These are phyloP conservation scores for Vulpes vulpes DNA, from an alignment of 2,113 vertebrate species.

Conservation along the genomic window DNA sequence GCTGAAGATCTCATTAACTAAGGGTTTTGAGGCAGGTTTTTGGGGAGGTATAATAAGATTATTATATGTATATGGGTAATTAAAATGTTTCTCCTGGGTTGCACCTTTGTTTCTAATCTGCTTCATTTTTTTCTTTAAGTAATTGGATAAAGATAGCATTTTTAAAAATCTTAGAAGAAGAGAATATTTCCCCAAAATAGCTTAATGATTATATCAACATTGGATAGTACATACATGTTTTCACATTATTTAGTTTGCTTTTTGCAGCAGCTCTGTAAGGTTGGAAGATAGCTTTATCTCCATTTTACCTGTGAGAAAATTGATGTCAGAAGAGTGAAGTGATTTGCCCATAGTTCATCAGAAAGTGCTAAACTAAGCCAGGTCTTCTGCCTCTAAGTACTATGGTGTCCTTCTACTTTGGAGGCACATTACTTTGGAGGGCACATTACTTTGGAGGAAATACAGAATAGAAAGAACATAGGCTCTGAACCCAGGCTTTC, in stretches of 20 bases:
- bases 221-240: constrained; percentile 25
- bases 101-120: not conserved
- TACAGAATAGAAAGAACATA: not conserved
- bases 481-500: not conserved
- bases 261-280: not conserved
- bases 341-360: constrained; percentile 9
- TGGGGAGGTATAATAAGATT: not conserved
- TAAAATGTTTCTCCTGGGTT: constrained; percentile 42
- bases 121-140: constrained; percentile 32
- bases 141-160: constrained; percentile 20
- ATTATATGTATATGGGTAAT: constrained; percentile 9
- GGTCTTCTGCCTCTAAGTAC: constrained; percentile 7
- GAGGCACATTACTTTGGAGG: not conserved
- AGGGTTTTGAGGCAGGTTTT: constrained; percentile 27
- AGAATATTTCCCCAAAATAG: not conserved
- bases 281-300: constrained; percentile 45
- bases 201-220: not conserved
- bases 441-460: not conserved
- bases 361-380: not conserved
- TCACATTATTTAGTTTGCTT: constrained; percentile 31
- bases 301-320: constrained; percentile 36
- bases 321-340: constrained; percentile 16
- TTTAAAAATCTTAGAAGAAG: constrained; percentile 50
- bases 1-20: not conserved
- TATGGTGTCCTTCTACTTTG: not conserved